Base-by-base conservation (phyloP, 2,888 invertebrate species). In the Salpingus planirostris region DNA sequence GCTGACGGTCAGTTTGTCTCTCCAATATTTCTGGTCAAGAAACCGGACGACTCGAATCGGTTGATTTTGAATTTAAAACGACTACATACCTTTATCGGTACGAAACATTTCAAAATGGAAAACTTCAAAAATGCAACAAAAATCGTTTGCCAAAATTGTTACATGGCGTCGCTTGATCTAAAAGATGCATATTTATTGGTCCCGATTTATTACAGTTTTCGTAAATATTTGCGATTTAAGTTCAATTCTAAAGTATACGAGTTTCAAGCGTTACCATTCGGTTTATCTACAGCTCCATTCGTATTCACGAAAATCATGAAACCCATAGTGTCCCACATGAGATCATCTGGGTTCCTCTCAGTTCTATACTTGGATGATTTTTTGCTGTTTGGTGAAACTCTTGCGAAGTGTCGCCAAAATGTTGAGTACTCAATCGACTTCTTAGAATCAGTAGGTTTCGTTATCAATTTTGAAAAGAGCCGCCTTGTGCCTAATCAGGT, bases 241-340 rank as follows among this genome's bases (percentile, higher is more conserved):
- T 23, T 23, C 11, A 7, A 7, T 5, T 4, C 4, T 11, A 23
- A 11, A 23, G 4, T 23, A 7, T 23, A 23, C 10, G 6, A 23
- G 11, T 23, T 23, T 10, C 4, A 6, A 11, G 8, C 10, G 4
- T 10, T 23, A 5, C 23, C 23, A 11, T 23, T 23, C 10, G 23
- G 23, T 10, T 11, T 23, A 10, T 23, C 7, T 11, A 12, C 14
- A 11, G 25, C 12, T 27, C 27, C 27, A 10, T 26, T 24, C 23
- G 31, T 39, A 23, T 38, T 39, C 22, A 32, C 21, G 12, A 39
- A 12, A 7, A 6, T 27, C 3, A 7, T 13, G 27, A 27, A 13
- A 13, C 15, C 14, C 13, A 8, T 13, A 7, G 8, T 27, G 13
- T 8, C 14, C 13, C n/a, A 5, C 4, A 4, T 23, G 4, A 23